Evolutionary conservation across 2,888 invertebrate species (phyloP).

Genomic region (Elysia crispata): DNA sequence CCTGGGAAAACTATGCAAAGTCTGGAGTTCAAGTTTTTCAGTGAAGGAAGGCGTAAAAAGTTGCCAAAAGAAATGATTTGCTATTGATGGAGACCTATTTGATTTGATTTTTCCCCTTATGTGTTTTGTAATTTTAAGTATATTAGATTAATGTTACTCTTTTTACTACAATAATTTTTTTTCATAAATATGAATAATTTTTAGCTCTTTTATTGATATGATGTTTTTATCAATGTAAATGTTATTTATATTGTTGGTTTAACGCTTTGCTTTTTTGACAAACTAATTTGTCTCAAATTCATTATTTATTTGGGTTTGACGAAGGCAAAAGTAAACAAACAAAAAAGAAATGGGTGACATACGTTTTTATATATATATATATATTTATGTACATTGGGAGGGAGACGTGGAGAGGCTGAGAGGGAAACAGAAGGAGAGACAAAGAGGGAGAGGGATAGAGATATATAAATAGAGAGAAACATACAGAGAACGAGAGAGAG

Average conservation of each 20-base stretch:
- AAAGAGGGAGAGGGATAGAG: not conserved
- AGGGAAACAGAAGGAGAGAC: not conserved
- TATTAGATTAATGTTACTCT: too few relatives aligned
- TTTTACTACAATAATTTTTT: too few relatives aligned
- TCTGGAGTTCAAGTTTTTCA: constrained; percentile 72
- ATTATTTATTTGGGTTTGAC: too few relatives aligned
- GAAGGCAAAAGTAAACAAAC: too few relatives aligned
- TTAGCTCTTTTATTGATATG: too few relatives aligned
- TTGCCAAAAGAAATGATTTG: constrained; percentile 72
- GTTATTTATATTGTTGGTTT: not conserved
- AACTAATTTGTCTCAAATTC: not conserved
- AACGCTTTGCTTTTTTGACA: not conserved
- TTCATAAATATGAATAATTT: too few relatives aligned
- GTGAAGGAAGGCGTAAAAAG: constrained; percentile 67
- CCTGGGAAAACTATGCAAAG: constrained; percentile 67
- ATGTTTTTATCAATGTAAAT: too few relatives aligned
- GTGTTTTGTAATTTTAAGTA: too few relatives aligned
- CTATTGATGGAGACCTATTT: constrained; percentile 59
- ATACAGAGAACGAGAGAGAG: constrained; percentile 6
- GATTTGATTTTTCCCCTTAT: too few relatives aligned
- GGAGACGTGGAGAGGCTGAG: too few relatives aligned
- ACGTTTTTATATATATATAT: not conserved
- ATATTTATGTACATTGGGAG: not conserved
- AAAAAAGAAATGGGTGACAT: too few relatives aligned
- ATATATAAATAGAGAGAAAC: not conserved